Evolutionary conservation across 2,888 invertebrate species (phyloP).

Genomic region (Gortyna flavago): DNA sequence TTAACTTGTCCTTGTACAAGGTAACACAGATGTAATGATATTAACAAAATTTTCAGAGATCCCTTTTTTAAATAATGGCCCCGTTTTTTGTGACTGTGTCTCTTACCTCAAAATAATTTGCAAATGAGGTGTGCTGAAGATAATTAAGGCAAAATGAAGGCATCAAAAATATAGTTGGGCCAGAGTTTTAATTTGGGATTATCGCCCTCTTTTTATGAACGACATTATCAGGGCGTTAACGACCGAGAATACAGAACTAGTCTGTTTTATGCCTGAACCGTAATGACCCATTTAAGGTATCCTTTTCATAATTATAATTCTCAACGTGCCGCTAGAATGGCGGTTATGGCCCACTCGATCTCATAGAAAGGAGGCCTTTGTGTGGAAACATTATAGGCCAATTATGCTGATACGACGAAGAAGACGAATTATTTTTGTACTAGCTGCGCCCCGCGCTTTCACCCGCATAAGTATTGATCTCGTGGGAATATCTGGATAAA

Average conservation of each 20-base stretch:
- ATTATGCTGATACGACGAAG: no score
- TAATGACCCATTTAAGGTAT: neutral
- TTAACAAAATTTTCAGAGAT: conserved; percentile 11
- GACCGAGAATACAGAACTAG: neutral
- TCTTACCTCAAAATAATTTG: conserved; percentile 19
- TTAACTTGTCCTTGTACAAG: conserved; percentile 38
- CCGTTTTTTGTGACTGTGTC: conserved; percentile 16
- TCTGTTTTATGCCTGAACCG: neutral
- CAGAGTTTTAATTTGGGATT: neutral
- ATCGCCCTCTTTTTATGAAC: neutral
- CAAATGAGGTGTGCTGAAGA: conserved; percentile 11
- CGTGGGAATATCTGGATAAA: no score
- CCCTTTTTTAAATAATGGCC: neutral
- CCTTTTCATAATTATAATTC: neutral
- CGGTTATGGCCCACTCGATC: no score
- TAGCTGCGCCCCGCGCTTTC: no score
- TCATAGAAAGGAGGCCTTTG: no score
- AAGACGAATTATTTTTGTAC: no score
- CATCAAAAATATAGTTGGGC: no score
- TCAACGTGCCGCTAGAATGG: neutral
- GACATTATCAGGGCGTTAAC: neutral
- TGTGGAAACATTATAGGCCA: no score
- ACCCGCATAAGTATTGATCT: no score
- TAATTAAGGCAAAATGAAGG: conserved; percentile 1
- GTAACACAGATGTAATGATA: conserved; percentile 37